Percentiles rank a stretch among this genome's conserved stretches.
Evolutionary conservation across 2,797 vertebrate species (phyloP).

Genomic region (Rhyacichthys aspro): DNA sequence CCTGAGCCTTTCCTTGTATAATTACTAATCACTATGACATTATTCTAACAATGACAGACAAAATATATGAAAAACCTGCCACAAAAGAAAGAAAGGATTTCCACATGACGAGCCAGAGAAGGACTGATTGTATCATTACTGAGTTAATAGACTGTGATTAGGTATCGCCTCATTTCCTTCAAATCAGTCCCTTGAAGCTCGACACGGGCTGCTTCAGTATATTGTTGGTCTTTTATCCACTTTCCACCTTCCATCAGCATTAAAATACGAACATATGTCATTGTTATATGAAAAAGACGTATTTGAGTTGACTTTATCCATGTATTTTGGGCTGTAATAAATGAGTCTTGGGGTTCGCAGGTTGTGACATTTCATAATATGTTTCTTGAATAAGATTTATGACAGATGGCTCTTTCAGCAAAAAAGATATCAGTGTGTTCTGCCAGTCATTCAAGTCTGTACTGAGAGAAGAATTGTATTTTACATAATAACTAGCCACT

Average conservation of each 20-base stretch:
- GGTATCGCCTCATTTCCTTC: conserved; percentile 51
- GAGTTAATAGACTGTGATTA: conserved; percentile 54
- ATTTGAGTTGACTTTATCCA: conserved; percentile 6
- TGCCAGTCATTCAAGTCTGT: too few relatives aligned
- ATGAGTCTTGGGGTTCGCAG: conserved; percentile 42
- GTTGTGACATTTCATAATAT: conserved; percentile 54
- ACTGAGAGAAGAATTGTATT: too few relatives aligned
- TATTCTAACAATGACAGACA: too few relatives aligned
- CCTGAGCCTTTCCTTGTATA: conserved; percentile 3
- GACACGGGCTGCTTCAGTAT: conserved; percentile 11
- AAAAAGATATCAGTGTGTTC: too few relatives aligned
- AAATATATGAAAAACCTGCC: conserved; percentile 20
- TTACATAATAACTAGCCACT: too few relatives aligned
- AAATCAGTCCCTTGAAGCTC: conserved; percentile 41
- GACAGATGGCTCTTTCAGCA: too few relatives aligned
- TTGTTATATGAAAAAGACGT: conserved; percentile 12
- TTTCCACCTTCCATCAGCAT: conserved; percentile 23
- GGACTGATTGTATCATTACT: conserved; percentile 49
- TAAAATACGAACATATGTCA: conserved; percentile 33
- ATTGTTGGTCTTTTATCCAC: conserved; percentile 31
- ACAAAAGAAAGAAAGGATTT: conserved; percentile 34
- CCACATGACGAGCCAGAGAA: conserved; percentile 22
- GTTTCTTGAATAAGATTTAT: too few relatives aligned
- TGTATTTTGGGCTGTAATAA: conserved; percentile 23
- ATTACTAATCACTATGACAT: not conserved